phyloP scores from a whole-genome alignment of 92 coral and sea anemone species.

The Porites rus region DNA sequence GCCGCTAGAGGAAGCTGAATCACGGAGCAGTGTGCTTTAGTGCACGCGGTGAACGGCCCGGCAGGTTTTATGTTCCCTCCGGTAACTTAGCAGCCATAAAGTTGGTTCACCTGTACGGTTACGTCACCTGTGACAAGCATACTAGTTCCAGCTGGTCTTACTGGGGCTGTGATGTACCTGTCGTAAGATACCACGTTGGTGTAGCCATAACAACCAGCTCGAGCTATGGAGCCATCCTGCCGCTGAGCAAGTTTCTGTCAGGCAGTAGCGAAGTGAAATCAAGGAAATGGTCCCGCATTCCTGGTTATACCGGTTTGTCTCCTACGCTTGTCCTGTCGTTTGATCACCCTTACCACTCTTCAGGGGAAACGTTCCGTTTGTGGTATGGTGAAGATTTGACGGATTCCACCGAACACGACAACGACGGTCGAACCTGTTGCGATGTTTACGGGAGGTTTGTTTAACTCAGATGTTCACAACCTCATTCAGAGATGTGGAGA shows the following conservation, averaged over 20 bases:
- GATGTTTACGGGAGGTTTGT: no score
- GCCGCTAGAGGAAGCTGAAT: not conserved
- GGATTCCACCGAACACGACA: no score
- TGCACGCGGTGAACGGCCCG: not conserved
- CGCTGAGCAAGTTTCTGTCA: not conserved
- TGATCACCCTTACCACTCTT: not conserved
- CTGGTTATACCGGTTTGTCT: constrained; percentile 3
- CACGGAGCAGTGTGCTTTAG: not conserved
- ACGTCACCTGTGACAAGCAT: not conserved
- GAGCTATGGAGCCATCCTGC: not conserved
- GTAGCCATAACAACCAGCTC: not conserved
- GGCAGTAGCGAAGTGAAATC: not conserved
- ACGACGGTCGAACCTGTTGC: no score
- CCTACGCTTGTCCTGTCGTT: not conserved
- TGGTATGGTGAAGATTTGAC: no score
- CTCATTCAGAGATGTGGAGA: no score
- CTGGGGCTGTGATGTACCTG: not conserved
- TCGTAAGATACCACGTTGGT: not conserved
- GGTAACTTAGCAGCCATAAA: not conserved
- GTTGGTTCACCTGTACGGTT: not conserved
- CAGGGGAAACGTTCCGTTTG: not conserved
- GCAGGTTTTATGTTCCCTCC: not conserved
- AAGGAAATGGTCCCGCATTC: not conserved
- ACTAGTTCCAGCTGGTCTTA: not conserved
- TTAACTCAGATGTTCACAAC: no score